phyloP scores from a whole-genome alignment of 2,113 vertebrate genomes.

The Phalacrocorax aristotelis region DNA sequence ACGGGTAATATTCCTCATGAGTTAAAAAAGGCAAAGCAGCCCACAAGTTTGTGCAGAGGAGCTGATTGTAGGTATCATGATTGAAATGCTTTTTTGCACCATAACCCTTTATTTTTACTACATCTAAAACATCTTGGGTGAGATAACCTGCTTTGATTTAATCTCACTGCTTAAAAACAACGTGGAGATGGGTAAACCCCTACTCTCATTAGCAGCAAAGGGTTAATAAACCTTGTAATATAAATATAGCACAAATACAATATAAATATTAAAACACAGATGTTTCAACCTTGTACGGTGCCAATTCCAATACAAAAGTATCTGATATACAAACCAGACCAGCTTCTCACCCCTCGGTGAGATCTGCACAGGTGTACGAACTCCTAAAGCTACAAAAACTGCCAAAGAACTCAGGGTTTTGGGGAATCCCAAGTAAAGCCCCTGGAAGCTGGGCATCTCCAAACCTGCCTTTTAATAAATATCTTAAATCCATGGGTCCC shows the following conservation, averaged over 20 bases:
- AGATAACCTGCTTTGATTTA: background rate
- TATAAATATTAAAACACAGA: background rate
- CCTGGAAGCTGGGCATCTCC: background rate
- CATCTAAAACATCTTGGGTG: background rate
- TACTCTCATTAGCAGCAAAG: background rate
- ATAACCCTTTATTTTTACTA: background rate
- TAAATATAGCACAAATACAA: background rate
- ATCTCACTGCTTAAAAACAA: background rate
- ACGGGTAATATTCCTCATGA: background rate
- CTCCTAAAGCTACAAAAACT: background rate
- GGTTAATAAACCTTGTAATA: background rate
- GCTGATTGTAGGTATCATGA: background rate
- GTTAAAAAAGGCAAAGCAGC: background rate
- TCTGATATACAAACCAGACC: background rate
- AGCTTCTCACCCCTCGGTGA: background rate
- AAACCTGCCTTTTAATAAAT: background rate
- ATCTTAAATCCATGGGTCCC: background rate
- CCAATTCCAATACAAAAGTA: background rate
- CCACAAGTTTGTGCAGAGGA: background rate
- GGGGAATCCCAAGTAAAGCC: background rate
- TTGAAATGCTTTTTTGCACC: background rate
- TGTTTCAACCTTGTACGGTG: background rate
- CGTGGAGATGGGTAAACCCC: background rate
- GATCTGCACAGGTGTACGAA: accelerated
- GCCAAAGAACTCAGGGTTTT: background rate